Evolutionary conservation across 1,140 invertebrate species (phyloP).

Genomic region (Coelopa frigida): DNA sequence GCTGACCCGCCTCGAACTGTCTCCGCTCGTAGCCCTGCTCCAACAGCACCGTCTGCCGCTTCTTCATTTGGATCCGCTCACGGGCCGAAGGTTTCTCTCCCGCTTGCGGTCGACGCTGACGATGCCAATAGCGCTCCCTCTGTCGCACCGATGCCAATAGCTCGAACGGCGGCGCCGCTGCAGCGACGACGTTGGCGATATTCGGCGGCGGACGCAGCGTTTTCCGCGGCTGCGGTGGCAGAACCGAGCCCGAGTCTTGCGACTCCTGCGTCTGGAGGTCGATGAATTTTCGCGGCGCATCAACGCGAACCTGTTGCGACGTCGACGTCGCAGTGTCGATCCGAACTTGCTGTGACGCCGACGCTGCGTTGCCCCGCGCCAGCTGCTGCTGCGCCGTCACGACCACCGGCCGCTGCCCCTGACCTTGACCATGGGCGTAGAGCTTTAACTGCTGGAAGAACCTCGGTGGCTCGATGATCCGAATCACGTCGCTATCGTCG

Average conservation of each 20-base stretch:
- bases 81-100: too few relatives aligned
- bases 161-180: conserved; percentile 21
- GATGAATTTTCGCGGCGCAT: not conserved
- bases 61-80: too few relatives aligned
- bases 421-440: not conserved
- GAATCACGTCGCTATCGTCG: conserved; percentile 35
- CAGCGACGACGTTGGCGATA: not conserved
- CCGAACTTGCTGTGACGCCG: not conserved
- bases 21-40: too few relatives aligned
- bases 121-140: too few relatives aligned
- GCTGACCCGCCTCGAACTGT: too few relatives aligned
- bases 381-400: not conserved
- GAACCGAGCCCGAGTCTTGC: too few relatives aligned
- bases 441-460: conserved; percentile 34
- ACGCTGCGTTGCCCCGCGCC: not conserved
- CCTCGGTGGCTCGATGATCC: conserved; percentile 32
- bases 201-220: not conserved
- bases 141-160: conserved; percentile 36
- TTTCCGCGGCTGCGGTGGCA: too few relatives aligned
- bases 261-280: too few relatives aligned
- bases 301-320: not conserved
- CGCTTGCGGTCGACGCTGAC: too few relatives aligned
- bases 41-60: too few relatives aligned
- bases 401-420: not conserved
- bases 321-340: not conserved